A percentile compares a stretch with the other conserved stretches of the same genome.
phyloP scores from a whole-genome alignment of 2,113 vertebrate genomes.

The Myocastor coypus region DNA sequence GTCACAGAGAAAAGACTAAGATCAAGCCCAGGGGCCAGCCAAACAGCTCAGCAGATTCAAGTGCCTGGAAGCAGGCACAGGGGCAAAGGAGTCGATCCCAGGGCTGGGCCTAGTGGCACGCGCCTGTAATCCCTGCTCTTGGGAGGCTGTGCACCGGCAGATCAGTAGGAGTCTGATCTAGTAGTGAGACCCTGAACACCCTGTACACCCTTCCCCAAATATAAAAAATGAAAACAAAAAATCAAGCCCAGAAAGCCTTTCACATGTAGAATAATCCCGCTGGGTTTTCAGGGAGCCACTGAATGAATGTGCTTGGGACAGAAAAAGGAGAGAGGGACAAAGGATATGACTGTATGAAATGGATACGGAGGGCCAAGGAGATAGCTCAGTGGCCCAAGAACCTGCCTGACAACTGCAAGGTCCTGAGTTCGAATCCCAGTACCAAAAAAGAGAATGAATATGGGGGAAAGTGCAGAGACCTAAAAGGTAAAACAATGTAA shows the following conservation, averaged over 20 bases:
- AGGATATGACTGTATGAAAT: neutral
- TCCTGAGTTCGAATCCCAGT: no score
- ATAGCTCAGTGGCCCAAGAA: no score
- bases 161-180: no score
- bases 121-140: no score
- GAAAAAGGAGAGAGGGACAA: neutral
- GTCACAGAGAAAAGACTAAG: neutral
- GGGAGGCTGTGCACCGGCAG: no score
- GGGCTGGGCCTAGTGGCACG: no score
- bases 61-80: no score
- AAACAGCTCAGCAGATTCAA: no score
- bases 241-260: neutral
- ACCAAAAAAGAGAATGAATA: neutral
- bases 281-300: slow-evolving; percentile 61
- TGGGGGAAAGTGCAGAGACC: neutral
- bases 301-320: slow-evolving; percentile 50
- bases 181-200: no score
- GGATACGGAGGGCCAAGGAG: neutral
- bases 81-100: no score
- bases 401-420: no score
- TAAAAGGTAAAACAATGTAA: neutral
- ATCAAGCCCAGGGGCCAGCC: neutral
- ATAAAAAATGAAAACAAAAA: neutral
- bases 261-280: slow-evolving; percentile 35
- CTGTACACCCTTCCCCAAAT: no score